Evolutionary conservation across 92 coral and sea anemone species (phyloP).

Genomic region (Umimayanthus kanabou): DNA sequence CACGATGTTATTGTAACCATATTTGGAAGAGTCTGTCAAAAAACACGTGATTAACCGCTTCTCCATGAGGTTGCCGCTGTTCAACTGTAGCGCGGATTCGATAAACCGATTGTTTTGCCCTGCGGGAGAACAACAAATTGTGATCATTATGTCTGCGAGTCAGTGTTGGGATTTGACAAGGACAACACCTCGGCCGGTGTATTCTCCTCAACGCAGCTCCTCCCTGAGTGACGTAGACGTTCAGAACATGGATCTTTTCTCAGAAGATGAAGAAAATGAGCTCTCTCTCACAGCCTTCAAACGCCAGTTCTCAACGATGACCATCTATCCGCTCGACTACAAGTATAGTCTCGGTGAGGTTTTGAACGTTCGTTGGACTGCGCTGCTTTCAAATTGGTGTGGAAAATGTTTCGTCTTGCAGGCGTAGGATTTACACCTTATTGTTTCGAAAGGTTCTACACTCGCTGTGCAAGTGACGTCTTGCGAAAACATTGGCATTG

Average conservation of each 20-base stretch:
- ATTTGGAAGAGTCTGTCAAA: not conserved
- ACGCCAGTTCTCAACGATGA: constrained; percentile 10
- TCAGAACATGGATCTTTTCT: constrained; percentile 29
- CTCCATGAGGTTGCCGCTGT: not conserved
- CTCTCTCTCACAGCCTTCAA: not conserved
- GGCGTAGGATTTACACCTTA: no score
- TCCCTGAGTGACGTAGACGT: constrained; percentile 23
- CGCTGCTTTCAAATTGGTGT: no score
- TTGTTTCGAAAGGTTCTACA: no score
- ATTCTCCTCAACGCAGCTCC: constrained; percentile 23
- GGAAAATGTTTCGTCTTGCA: no score
- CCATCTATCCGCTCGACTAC: constrained; percentile 81
- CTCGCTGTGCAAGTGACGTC: no score
- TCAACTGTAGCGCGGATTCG: not conserved
- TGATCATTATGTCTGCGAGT: constrained; percentile 4
- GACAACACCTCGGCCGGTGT: constrained; percentile 34
- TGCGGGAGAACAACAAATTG: not conserved
- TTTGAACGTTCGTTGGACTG: not conserved
- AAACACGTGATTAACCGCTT: not conserved
- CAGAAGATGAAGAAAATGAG: constrained; percentile 44
- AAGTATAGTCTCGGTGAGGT: constrained; percentile 90
- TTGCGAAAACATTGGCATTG: no score
- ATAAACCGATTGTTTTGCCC: not conserved
- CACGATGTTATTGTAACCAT: not conserved
- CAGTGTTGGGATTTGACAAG: constrained; percentile 13